Base-by-base conservation (phyloP, 2,888 invertebrate genomes). In the Melanostoma mellinum region DNA sequence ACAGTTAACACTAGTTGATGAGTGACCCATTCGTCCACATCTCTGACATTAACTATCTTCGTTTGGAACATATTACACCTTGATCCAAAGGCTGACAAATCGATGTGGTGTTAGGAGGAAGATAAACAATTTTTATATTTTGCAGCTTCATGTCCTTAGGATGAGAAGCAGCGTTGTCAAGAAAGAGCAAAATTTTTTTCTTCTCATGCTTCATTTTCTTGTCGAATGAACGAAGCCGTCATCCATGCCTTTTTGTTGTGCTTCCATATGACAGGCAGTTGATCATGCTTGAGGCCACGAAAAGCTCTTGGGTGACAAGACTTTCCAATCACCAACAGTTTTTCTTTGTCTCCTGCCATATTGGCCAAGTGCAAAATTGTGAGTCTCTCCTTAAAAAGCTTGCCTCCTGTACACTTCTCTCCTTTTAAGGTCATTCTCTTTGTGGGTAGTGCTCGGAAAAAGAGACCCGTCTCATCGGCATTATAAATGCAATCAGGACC, bases 281-380 rank as follows among this genome's bases (percentile, higher is more conserved):
- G 88, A 38, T 42, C 42, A 9, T 42, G 42, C 42, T 42, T 8
- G 9, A 42, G 42, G 9, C 42, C 9, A 42, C 4, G 8, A 42
- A 89, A 89, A 87, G 88, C 89, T 3, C 87, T 84, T 30, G 88
- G 87, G 9, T 87, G 87, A 86, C 86, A 84, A 30, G 87, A 86
- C 86, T 88, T 88, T 60, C 88, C 88, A 79, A 89, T 88, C 32
- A 89, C 87, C 38, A 90, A 48, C 20, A 61, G 85, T 71, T 88
- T 87, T 85, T 85, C 85, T 88, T 89, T 89, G 85, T 88, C 87
- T 55, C 89, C 89, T 85, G 73, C 85, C 86, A 87, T 88, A 82
- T 89, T 89, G 2, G 87, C 87, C 82, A 87, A 87, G 40, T 89
- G 86, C 56, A 89, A 81, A 56, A 89, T 87, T 8, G 88, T 90